These are phyloP conservation scores for Periparus ater DNA, from an alignment of 2,797 vertebrate species.

Conservation along the genomic window DNA sequence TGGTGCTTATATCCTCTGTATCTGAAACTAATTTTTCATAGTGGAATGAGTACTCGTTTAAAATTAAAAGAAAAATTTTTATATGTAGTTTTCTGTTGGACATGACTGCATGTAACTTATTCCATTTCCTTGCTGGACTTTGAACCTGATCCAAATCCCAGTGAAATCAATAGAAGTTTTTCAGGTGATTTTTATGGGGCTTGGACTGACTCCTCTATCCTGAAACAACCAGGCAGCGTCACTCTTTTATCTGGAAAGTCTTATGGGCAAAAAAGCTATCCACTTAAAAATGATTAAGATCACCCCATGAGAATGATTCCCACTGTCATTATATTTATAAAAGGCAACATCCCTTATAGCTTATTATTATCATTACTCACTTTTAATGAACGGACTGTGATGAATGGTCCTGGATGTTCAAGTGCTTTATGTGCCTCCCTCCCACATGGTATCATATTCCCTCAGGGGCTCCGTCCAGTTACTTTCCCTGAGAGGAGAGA, in stretches of 20 bases:
- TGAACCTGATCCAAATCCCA: constrained; percentile 9
- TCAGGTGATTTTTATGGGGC: constrained; percentile 18
- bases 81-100: neutral
- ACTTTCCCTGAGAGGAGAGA: neutral
- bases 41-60: neutral
- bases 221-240: constrained; percentile 6
- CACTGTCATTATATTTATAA: constrained; percentile 17
- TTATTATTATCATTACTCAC: constrained; percentile 18
- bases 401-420: neutral
- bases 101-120: neutral
- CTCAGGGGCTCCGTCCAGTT: neutral
- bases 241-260: neutral
- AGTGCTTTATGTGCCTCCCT: neutral
- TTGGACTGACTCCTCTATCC: neutral
- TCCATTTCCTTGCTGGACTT: constrained; percentile 12
- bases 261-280: neutral
- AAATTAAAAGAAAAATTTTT: neutral
- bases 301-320: constrained; percentile 7
- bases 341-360: constrained; percentile 16
- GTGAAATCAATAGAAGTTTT: constrained; percentile 36
- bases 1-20: constrained; percentile 28
- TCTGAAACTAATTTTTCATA: constrained; percentile 43
- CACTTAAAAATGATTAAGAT: constrained; percentile 32
- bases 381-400: constrained; percentile 4
- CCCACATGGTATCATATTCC: neutral